phyloP scores from a whole-genome alignment of 2,888 invertebrate genomes.

The Hipparchia semele region DNA sequence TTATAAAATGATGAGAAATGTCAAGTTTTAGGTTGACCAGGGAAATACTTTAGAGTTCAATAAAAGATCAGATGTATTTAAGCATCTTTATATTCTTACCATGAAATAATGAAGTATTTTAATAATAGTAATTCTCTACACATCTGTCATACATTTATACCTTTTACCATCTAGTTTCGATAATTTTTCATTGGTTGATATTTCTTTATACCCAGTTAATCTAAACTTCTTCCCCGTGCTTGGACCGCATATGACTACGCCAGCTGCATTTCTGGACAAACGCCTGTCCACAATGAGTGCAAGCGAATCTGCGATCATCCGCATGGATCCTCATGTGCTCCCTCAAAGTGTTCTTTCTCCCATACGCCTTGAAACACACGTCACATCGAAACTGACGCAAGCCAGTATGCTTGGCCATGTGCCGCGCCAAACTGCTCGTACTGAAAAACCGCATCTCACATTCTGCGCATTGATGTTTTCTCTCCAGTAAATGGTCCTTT shows the following conservation, averaged over 20 bases:
- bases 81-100: not conserved
- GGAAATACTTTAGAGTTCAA: not conserved
- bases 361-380: conserved; percentile 59
- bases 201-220: not conserved
- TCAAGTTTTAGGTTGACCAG: not conserved
- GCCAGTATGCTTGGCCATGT: conserved; percentile 61
- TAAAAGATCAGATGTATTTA: not conserved
- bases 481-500: conserved; percentile 67
- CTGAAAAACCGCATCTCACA: conserved; percentile 68
- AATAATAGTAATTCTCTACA: not conserved
- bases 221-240: conserved; percentile 48
- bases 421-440: conserved; percentile 50
- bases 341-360: conserved; percentile 53
- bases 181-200: not conserved
- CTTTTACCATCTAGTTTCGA: not conserved
- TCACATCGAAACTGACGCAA: conserved; percentile 58
- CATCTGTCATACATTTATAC: not conserved
- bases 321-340: conserved; percentile 61
- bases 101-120: not conserved
- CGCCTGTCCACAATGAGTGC: conserved; percentile 52
- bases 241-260: conserved; percentile 64
- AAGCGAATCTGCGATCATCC: conserved; percentile 53
- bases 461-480: conserved; percentile 65
- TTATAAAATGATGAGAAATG: not conserved
- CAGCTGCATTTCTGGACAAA: conserved; percentile 62